These are phyloP conservation scores for roundworm (Caenorhabditis elegans) DNA, from an alignment of 1,140 invertebrate species.

Conservation along the genomic window DNA sequence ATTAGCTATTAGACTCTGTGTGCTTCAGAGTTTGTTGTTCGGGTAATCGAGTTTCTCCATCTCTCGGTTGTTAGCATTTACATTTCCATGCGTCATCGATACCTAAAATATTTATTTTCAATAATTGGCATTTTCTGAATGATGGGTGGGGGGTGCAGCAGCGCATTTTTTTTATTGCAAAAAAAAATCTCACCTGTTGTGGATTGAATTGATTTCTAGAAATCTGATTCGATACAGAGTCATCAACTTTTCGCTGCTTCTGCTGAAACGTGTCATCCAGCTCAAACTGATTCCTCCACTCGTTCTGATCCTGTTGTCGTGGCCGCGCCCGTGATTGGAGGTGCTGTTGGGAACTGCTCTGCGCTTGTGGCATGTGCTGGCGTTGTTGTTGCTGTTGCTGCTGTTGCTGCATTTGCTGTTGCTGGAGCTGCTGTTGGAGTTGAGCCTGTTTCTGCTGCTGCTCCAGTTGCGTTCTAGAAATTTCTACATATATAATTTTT, in stretches of 20 bases:
- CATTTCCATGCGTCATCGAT: not conserved
- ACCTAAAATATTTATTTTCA: not conserved
- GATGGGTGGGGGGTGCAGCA: too few species aligned
- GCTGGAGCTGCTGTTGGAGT: not conserved
- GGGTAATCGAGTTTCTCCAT: slow-evolving; percentile 14
- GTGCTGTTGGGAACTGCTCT: not conserved
- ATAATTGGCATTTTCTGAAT: too few species aligned
- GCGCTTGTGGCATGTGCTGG: not conserved
- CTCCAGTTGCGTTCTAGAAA: too few species aligned
- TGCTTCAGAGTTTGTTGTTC: not conserved
- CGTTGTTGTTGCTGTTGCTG: not conserved
- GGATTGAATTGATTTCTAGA: not conserved
- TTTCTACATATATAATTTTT: too few species aligned
- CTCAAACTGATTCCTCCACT: not conserved
- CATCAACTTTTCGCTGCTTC: not conserved
- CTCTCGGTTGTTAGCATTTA: not conserved
- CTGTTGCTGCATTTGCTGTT: not conserved
- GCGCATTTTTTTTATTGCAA: too few species aligned
- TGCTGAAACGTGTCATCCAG: not conserved
- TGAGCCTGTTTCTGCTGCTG: not conserved
- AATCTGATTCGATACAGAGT: not conserved
- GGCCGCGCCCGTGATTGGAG: not conserved
- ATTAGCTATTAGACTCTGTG: not conserved
- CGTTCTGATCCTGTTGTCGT: not conserved
- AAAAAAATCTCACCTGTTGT: not conserved